A percentile compares a stretch with the other conserved stretches of the same genome.
Evolutionary conservation across 1,140 invertebrate genomes (phyloP).

Genomic region (Dinoponera quadriceps): DNA sequence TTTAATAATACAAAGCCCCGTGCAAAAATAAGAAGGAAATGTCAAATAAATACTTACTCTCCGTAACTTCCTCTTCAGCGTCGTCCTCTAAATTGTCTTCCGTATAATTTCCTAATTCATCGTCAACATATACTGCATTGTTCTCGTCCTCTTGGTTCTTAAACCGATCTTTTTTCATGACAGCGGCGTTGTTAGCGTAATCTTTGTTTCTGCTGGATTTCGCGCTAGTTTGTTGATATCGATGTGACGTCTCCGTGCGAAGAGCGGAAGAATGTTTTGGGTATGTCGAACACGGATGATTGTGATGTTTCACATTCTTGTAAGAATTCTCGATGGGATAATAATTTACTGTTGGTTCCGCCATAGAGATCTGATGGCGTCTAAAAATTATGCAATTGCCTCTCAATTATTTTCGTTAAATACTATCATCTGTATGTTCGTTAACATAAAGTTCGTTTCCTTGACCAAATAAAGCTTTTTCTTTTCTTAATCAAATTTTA

Average conservation of each 20-base stretch:
- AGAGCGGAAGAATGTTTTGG: slow-evolving; percentile 46
- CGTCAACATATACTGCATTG: slow-evolving; percentile 60
- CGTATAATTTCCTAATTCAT: slow-evolving; percentile 50
- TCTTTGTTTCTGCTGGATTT: slow-evolving; percentile 58
- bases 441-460: neutral
- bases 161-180: slow-evolving; percentile 60
- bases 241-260: slow-evolving; percentile 24
- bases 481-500: neutral
- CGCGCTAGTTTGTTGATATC: slow-evolving; percentile 33
- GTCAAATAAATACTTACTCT: neutral
- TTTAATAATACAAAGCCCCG: neutral
- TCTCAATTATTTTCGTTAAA: slow-evolving; percentile 13
- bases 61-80: slow-evolving; percentile 68
- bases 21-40: neutral
- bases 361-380: slow-evolving; percentile 57
- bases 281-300: slow-evolving; percentile 46
- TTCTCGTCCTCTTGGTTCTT: slow-evolving; percentile 61
- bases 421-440: neutral
- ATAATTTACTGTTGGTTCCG: slow-evolving; percentile 61
- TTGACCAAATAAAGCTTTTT: neutral
- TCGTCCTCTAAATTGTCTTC: slow-evolving; percentile 71
- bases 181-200: slow-evolving; percentile 39
- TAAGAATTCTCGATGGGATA: slow-evolving; percentile 62
- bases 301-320: slow-evolving; percentile 58
- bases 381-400: slow-evolving; percentile 39